Base-by-base conservation (phyloP, 2,888 invertebrate species). In the Nebria salina region DNA sequence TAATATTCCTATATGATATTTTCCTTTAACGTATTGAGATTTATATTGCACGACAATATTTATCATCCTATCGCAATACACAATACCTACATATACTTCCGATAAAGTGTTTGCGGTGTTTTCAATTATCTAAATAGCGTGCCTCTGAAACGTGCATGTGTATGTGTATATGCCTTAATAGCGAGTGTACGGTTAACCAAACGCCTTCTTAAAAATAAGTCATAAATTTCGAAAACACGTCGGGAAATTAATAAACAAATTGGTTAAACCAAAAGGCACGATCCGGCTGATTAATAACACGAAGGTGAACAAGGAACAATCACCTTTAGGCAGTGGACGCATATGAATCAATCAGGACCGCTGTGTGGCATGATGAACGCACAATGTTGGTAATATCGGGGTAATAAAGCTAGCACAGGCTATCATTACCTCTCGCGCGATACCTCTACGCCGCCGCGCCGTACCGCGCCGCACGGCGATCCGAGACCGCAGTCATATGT, bases 231-330 rank as follows among this genome's bases (percentile, higher is more conserved):
- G 65, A 65, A 72, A 76, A 76, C 81, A 76, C 81, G 81, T 76
- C 76, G 72, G 25, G 76, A 76, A 76, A 81, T 81, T 81, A 81
- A 81, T 81, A 81, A 81, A 81, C 81, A 81, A 81, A 81, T 81
- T 81, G 76, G 81, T 76, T 81, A 76, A 81, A 81, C 81, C 75
- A 65, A 72, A 65, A 73, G 73, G 76, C 81, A 76, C 76, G 81
- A 81, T 81, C 81, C 43, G 76, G 34, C 76, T 81, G 81, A 81
- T 81, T 81, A 81, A 81, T 73, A 76, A 76, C 73, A 70, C 66
- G 43, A 68, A 65, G 70, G 54, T 25, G 66, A 54, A 74, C 42
- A 66, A 74, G 66, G 78, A 66, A 66, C 78, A 66, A 73, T 65
- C 66, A 72, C 72, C 72, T 76, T 65, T 75, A 76, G 81, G 81